Evolutionary conservation across 1,140 invertebrate species (phyloP), one percentile per base, ranked within the genome.

Genomic region (Anoplophora glabripennis): DNA sequence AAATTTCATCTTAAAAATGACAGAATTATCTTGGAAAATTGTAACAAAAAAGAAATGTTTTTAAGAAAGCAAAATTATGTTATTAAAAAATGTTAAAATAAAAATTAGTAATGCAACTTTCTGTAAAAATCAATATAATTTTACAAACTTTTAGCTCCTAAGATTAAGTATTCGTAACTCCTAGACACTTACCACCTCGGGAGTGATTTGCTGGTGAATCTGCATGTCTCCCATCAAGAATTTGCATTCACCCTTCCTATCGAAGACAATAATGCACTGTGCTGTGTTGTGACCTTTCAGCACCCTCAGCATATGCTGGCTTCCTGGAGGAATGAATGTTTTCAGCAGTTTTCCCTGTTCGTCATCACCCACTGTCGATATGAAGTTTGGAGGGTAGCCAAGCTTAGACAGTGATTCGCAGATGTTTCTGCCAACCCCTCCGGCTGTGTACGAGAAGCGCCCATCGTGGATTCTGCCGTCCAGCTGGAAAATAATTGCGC

Each of bases 371-470:
- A 97, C 77, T 1, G 87, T 87, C 0, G 93, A 91, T 48, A 98
- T 79, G 35, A 97, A 82, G 37, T 85, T 78, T 0, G 87, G 83
- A 1, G 78, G 71, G 5, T 79, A 79, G 14, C 86, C 85, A 4
- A 97, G 79, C 64, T 88, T 85, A 49, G 80, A 80, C 7, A 98
- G 76, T 42, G 89, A 89, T 63, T 95, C 92, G 0, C 91, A 89
- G n/a, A 97, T 80, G 71, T 98, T 98, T 34, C 94, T 81, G 0
- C 84, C 95, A 0, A 98, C 96, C 9, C 95, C 94, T 3, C 94
- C 95, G 10, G 83, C 84, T 38, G 81, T 82, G 56, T 82, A 79
- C n/a, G 78, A 76, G 41, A 86, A 83, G 53, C 76, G 74, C 8
- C 87, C 86, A 1, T 72, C 69, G 66, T 92, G 85, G n/a, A 89